Conservation (phyloP, 2,113 vertebrate genomes). For the Hystrix cristata region DNA sequence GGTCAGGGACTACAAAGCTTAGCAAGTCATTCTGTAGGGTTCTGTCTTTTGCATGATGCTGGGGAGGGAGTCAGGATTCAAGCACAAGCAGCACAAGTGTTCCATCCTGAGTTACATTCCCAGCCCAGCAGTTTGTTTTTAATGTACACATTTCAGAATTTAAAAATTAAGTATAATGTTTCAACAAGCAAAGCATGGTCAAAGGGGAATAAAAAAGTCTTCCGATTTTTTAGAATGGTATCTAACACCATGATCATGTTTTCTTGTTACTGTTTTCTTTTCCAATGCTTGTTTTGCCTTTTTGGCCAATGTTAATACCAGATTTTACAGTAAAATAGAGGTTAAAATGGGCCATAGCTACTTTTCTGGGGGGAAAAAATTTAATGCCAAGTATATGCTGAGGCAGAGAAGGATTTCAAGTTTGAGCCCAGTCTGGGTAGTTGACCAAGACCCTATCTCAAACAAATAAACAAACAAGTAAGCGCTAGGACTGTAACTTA, state of each 20-base stretch:
- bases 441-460: background rate
- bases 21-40: slow-evolving; percentile 29
- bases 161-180: slow-evolving; percentile 17
- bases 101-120: background rate
- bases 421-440: background rate
- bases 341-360: background rate
- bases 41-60: background rate
- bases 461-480: background rate
- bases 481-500: background rate
- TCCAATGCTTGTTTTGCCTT: background rate
- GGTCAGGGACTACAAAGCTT: background rate
- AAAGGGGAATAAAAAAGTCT: background rate
- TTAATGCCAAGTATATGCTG: background rate
- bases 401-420: background rate
- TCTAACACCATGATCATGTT: background rate
- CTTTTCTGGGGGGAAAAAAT: slow-evolving; percentile 17
- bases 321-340: slow-evolving; percentile 44
- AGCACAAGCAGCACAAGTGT: background rate
- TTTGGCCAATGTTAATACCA: background rate
- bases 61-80: background rate
- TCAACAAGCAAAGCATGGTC: slow-evolving; percentile 1
- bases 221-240: background rate
- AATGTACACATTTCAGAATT: background rate
- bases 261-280: background rate
- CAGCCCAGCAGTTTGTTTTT: background rate